A percentile compares a stretch with the other conserved stretches of the same genome.
Evolutionary conservation across 2,113 vertebrate species (phyloP).

Genomic region (Phylloscopus trochilus): DNA sequence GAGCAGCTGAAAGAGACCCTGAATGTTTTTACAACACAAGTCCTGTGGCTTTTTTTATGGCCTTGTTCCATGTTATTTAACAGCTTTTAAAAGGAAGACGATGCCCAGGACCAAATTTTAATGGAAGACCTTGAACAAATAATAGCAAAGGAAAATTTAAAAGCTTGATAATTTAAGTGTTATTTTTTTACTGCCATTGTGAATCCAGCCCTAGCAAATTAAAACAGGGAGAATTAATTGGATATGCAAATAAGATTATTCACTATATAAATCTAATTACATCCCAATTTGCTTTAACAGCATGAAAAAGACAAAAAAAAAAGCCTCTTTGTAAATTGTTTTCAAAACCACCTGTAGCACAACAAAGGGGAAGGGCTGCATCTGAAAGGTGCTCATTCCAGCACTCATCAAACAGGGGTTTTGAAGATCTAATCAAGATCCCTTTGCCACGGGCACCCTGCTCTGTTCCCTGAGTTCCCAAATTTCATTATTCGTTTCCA

Average conservation of each 20-base stretch:
- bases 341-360: slow-evolving; percentile 73
- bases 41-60: background rate
- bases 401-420: background rate
- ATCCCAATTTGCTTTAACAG: slow-evolving; percentile 81
- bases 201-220: slow-evolving; percentile 82
- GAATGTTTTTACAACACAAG: background rate
- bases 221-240: slow-evolving; percentile 85
- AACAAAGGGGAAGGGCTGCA: slow-evolving; percentile 17
- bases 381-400: background rate
- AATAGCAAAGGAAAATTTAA: slow-evolving; percentile 61
- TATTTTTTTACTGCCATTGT: slow-evolving; percentile 76
- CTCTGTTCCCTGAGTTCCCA: background rate
- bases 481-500: background rate
- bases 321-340: slow-evolving; percentile 71
- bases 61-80: background rate
- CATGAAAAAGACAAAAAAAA: slow-evolving; percentile 68
- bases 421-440: background rate
- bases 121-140: slow-evolving; percentile 68
- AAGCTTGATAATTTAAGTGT: slow-evolving; percentile 72
- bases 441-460: background rate
- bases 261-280: slow-evolving; percentile 87
- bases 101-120: slow-evolving; percentile 48
- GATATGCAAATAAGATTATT: slow-evolving; percentile 87
- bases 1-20: background rate
- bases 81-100: background rate